Conservation (phyloP, 2,797 vertebrate species). For the Kryptolebias ocellatus region DNA sequence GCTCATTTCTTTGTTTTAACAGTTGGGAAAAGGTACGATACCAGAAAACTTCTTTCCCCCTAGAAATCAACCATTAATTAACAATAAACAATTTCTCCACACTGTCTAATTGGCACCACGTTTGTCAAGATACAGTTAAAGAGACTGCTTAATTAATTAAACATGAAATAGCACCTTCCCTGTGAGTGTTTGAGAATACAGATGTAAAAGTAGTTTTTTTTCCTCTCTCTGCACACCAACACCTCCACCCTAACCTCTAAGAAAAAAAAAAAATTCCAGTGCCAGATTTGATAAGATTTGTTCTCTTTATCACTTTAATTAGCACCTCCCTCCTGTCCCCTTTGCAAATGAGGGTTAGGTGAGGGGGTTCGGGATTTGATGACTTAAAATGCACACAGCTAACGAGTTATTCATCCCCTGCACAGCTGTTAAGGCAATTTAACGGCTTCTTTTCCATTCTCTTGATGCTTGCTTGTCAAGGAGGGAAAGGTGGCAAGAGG, state of each 20-base stretch:
- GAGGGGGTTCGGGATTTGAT: conserved; percentile 81
- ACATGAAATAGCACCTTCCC: conserved; percentile 84
- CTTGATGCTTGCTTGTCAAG: conserved; percentile 49
- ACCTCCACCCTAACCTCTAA: conserved; percentile 48
- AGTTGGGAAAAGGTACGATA: conserved; percentile 42
- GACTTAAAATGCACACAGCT: conserved; percentile 85
- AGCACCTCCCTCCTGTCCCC: conserved; percentile 85
- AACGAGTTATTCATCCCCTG: conserved; percentile 84
- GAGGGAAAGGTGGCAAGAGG: conserved; percentile 59
- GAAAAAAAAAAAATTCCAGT: conserved; percentile 59
- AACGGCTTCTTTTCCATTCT: conserved; percentile 71
- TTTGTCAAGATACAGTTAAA: conserved; percentile 83
- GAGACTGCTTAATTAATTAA: conserved; percentile 85
- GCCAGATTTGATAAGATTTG: conserved; percentile 80
- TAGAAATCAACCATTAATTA: conserved; percentile 81
- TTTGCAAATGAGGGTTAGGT: conserved; percentile 85
- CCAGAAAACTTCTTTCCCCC: conserved; percentile 58
- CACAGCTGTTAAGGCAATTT: conserved; percentile 83
- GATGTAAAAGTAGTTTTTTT: conserved; percentile 74
- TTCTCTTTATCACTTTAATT: conserved; percentile 88
- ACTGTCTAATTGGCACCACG: conserved; percentile 80
- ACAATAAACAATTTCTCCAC: conserved; percentile 78
- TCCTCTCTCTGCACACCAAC: conserved; percentile 41
- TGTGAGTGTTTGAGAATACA: conserved; percentile 81
- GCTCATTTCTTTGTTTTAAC: conserved; percentile 53